A percentile compares a stretch with the other conserved stretches of the same genome.
Evolutionary conservation across 2,888 invertebrate species (phyloP).

Genomic region (Drosophila kuntzei): DNA sequence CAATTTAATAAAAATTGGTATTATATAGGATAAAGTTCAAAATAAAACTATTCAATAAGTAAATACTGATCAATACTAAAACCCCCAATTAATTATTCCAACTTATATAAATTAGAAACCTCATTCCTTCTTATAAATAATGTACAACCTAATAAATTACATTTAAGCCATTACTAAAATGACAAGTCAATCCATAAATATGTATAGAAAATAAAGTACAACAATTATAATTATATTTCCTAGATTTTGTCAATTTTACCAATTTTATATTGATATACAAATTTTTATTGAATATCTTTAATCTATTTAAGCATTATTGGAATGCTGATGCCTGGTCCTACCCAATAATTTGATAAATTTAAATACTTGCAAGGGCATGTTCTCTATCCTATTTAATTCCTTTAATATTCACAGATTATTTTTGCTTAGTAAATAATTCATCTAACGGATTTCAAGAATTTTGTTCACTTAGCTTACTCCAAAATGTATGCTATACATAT

Average conservation of each 20-base stretch:
- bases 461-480: slow-evolving; percentile 10
- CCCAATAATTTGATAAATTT: slow-evolving; percentile 9
- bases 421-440: background rate
- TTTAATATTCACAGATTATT: background rate
- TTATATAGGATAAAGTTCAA: background rate
- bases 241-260: slow-evolving; percentile 10
- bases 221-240: slow-evolving; percentile 11
- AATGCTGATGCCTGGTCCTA: slow-evolving; percentile 22
- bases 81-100: background rate
- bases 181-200: background rate
- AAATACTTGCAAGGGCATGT: slow-evolving; percentile 23
- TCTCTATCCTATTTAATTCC: slow-evolving; percentile 15
- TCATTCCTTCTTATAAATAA: background rate
- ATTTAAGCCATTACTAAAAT: background rate
- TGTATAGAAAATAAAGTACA: background rate
- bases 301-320: slow-evolving; percentile 15
- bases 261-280: slow-evolving; percentile 16
- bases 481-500: slow-evolving; percentile 18
- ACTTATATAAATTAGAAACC: background rate
- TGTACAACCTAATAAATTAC: background rate
- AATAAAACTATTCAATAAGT: background rate
- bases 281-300: slow-evolving; percentile 17
- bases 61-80: background rate
- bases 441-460: background rate
- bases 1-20: too few species aligned